Percentiles rank a stretch among this genome's conserved stretches.
Evolutionary conservation across 2,797 vertebrate species (phyloP).

Genomic region (Syngnathus acus): DNA sequence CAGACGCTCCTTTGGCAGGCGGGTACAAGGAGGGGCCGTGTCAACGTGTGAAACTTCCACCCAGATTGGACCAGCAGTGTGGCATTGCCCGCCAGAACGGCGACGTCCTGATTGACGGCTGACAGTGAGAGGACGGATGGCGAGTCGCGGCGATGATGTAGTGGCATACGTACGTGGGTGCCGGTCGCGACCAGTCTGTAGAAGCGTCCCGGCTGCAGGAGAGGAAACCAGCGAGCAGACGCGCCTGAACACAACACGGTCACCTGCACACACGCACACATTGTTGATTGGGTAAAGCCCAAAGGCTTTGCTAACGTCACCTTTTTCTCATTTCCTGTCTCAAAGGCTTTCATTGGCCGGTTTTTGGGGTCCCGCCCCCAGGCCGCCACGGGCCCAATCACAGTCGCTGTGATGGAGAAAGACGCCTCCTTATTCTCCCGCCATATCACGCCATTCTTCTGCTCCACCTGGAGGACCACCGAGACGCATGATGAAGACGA

Average conservation of each 20-base stretch:
- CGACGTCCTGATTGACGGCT: constrained; percentile 29
- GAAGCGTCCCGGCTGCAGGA: constrained; percentile 50
- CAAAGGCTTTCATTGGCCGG: constrained; percentile 24
- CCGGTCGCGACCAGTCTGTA: constrained; percentile 50
- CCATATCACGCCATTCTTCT: constrained; percentile 60
- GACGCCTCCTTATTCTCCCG: not conserved
- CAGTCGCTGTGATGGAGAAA: constrained; percentile 43
- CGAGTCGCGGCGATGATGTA: not conserved
- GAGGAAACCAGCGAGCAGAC: constrained; percentile 55
- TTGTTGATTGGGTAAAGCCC: not conserved
- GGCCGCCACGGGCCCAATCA: constrained; percentile 54
- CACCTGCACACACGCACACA: constrained; percentile 29
- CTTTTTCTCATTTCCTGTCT: not conserved
- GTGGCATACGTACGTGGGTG: constrained; percentile 41
- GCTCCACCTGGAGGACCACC: constrained; percentile 49
- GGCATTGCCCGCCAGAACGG: constrained; percentile 30
- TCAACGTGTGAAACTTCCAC: constrained; percentile 53
- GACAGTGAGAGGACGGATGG: not conserved
- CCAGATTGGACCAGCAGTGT: constrained; percentile 31
- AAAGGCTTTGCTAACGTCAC: constrained; percentile 13
- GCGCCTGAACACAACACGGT: constrained; percentile 43
- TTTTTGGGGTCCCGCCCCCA: constrained; percentile 66
- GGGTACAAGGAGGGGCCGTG: constrained; percentile 17
- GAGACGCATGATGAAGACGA: constrained; percentile 40
- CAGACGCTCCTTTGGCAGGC: constrained; percentile 17